These are phyloP conservation scores for Drosophila quadrilineata DNA, from an alignment of 1,140 invertebrate genomes.

Conservation along the genomic window DNA sequence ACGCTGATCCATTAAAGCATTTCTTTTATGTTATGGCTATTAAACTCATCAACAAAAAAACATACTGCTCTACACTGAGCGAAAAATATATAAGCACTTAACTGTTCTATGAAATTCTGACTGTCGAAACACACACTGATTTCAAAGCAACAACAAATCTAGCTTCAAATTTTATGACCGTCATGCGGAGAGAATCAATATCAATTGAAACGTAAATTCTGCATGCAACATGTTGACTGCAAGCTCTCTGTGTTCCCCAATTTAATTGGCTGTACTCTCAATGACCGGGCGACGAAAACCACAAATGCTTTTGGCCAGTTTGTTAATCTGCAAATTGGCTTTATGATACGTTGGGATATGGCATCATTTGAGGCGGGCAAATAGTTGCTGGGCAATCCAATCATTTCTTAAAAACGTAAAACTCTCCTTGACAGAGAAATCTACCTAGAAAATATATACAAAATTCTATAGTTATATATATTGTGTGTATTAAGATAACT, in stretches of 20 bases:
- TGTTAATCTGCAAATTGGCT: conserved; percentile 46
- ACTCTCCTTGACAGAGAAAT: conserved; percentile 76
- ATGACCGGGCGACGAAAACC: neutral
- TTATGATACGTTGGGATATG: conserved; percentile 20
- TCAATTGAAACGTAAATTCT: conserved; percentile 7
- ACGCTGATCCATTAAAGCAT: no score
- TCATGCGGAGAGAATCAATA: no score
- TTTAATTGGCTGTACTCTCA: conserved; percentile 54
- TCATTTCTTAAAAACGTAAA: conserved; percentile 59
- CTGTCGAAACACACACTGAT: conserved; percentile 3
- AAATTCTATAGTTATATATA: no score
- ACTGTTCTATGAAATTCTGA: no score
- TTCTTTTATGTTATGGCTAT: no score
- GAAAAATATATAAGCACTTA: no score
- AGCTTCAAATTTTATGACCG: no score
- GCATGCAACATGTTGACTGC: conserved; percentile 15
- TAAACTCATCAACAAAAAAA: no score
- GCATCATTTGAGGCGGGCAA: conserved; percentile 13
- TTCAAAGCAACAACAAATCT: conserved; percentile 4
- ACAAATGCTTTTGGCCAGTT: conserved; percentile 18
- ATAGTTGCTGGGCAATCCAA: conserved; percentile 55
- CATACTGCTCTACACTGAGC: no score
- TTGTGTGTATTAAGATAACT: no score
- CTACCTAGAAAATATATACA: no score
- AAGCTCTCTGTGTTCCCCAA: conserved; percentile 38